Evolutionary conservation across 2,113 vertebrate genomes (phyloP), one percentile per base, ranked within the genome.

Genomic region (Pseudopodoces humilis): DNA sequence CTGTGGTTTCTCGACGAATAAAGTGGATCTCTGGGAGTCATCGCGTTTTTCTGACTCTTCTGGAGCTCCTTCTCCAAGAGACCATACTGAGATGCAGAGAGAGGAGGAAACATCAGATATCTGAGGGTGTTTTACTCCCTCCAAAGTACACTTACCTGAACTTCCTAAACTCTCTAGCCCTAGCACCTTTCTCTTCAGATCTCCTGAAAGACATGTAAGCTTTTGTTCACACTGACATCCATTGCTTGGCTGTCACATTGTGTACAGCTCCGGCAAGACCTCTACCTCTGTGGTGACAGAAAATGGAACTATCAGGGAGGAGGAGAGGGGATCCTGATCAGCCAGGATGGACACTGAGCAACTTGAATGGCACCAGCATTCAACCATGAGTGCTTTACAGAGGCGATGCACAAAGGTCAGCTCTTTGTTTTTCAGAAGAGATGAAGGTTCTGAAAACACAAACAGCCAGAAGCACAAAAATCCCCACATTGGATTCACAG

Each of bases 1-100:
- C 44, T 99, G 98, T 31, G 99, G 99, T 68, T 97, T 98, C 94
- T 99, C 99, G 5, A 98, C n/a, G 15, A 99, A 98, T 86, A 99
- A 97, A 67, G 96, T 98, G 55, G 99, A 99, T 78, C 97, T 95
- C 10, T 99, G 98, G 5, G 98, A 97, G 46, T 97, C 98, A 68
- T 98, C 98, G 0, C 23, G 98, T 87, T 99, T 99, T 24, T 99
- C 98, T 83, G 98, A 93, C 0, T 99, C 99, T 43, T 99, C 99
- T 20, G 97, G 97, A 35, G 86, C 33, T 68, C 98, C 97, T 10
- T 99, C 99, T 60, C 99, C 99, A 67, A 99, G 72, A 94, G 99
- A 99, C 98, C 98, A 99, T 74, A 99, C 99, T 99, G 91, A 86
- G 49, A 95, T 83, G 95, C 60, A 94, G 94, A 96, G 90, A 94